Base-by-base conservation (phyloP, 2,888 invertebrate species). In the Oasisia sp. region DNA sequence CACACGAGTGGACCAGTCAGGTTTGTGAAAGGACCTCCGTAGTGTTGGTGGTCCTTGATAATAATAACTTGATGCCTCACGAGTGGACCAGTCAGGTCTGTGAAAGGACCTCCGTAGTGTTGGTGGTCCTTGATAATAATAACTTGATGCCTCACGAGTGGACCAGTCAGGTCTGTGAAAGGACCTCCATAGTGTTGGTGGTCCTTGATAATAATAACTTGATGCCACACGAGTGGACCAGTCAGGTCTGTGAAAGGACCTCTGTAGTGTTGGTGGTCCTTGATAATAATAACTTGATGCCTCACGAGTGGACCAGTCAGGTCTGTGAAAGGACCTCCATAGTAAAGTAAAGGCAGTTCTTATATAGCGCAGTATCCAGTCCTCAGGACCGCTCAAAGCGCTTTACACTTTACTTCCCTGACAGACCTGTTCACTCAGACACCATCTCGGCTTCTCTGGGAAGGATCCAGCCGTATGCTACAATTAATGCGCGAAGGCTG, bases 181-280 rank as follows among this genome's bases (percentile, higher is more conserved):
- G n/a, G n/a, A 92, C 44, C 11, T n/a, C 27, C 45, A 1, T n/a
- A n/a, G n/a, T 90, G 0, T 7, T 32, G n/a, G 56, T n/a, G n/a
- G 56, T 38, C 91, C 45, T 56, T 58, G 8, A n/a, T n/a, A n/a
- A n/a, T n/a, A n/a, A n/a, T n/a, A n/a, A n/a, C 7, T 45, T 91
- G 89, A 74, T 74, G 27, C 32, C 38, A 32, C 38, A 89, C n/a
- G 92, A 92, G 7, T 38, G 32, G 19, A 90, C 90, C 32, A 91
- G 89, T 27, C 92, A 91, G 32, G 90, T 32, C n/a, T n/a, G n/a
- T n/a, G n/a, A n/a, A n/a, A n/a, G n/a, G n/a, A 92, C 44, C 11
- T n/a, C 27, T 32, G 1, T n/a, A n/a, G n/a, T 90, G 0, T 7
- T 32, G n/a, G 56, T n/a, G n/a, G 56, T 38, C 91, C 45, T 56